Conservation (phyloP, 2,888 invertebrate genomes). For the Eueremaeus valkanovi region DNA sequence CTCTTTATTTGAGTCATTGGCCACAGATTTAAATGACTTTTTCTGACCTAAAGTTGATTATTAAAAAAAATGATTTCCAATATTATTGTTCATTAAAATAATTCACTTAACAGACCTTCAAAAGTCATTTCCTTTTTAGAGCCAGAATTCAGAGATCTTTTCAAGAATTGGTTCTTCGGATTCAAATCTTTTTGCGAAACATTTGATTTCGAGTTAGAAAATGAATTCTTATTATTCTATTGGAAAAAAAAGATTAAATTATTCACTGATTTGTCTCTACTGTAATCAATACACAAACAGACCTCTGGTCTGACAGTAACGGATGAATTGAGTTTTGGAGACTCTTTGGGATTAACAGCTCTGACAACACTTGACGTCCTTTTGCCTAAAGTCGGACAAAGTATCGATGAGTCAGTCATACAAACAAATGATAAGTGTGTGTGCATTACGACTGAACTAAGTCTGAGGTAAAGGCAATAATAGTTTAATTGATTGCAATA, state of each 20-base stretch:
- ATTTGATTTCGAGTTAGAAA: background rate
- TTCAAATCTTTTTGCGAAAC: too few relatives aligned
- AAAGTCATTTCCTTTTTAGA: background rate
- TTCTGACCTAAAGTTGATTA: background rate
- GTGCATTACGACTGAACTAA: background rate
- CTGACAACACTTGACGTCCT: slow-evolving; percentile 27
- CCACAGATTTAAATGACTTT: background rate
- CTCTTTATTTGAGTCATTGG: background rate
- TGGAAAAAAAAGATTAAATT: background rate
- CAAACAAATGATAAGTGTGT: background rate
- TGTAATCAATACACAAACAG: background rate
- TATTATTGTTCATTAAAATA: too few relatives aligned
- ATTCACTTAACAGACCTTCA: background rate
- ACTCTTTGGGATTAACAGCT: slow-evolving; percentile 9
- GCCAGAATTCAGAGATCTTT: background rate
- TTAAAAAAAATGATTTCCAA: too few relatives aligned
- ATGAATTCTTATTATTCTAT: slow-evolving; percentile 5
- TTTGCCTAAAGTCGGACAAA: background rate
- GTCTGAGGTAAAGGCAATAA: background rate
- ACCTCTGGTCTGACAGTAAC: slow-evolving; percentile 24
- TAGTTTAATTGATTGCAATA: background rate
- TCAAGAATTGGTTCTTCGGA: background rate
- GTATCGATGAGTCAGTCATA: too few relatives aligned
- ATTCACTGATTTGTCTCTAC: background rate
- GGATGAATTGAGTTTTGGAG: slow-evolving; percentile 19